Evolutionary conservation across 2,113 vertebrate genomes (phyloP).

Genomic region (Triplophysa siluroides): DNA sequence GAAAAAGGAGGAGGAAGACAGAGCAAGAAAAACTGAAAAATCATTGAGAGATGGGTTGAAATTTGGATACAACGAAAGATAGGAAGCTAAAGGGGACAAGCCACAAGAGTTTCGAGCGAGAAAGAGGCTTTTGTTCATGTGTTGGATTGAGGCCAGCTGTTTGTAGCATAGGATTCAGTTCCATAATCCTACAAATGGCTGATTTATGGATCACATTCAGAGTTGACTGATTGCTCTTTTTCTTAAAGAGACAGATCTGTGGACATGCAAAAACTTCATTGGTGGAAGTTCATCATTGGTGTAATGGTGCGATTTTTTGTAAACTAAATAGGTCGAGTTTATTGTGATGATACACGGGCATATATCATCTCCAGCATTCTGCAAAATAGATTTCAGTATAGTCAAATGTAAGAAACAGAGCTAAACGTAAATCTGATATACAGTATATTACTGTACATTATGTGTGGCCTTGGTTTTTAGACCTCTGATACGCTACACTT

Average conservation of each 20-base stretch:
- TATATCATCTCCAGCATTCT: too few relatives aligned
- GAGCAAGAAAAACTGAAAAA: constrained; percentile 42
- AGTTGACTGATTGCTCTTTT: constrained; percentile 61
- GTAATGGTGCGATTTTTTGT: constrained; percentile 13
- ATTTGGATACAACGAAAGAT: constrained; percentile 54
- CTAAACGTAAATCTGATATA: too few relatives aligned
- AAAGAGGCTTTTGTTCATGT: constrained; percentile 64
- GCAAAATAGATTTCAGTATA: not conserved
- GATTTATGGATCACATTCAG: constrained; percentile 70
- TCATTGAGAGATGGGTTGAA: constrained; percentile 49
- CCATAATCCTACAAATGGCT: constrained; percentile 68
- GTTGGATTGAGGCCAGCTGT: constrained; percentile 62
- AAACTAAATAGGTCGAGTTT: constrained; percentile 12
- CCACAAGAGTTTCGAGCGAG: constrained; percentile 58
- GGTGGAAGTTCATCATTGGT: not conserved
- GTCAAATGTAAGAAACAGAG: too few relatives aligned
- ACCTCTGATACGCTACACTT: not conserved
- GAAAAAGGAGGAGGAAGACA: constrained; percentile 50
- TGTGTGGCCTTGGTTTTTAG: constrained; percentile 27
- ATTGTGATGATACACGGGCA: not conserved
- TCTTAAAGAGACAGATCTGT: constrained; percentile 31
- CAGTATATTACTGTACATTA: too few relatives aligned
- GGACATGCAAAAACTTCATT: constrained; percentile 12
- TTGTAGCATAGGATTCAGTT: constrained; percentile 62
- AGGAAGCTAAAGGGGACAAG: constrained; percentile 55